phyloP scores from a whole-genome alignment of 2,797 vertebrate genomes.

The Tokudaia muenninki region DNA sequence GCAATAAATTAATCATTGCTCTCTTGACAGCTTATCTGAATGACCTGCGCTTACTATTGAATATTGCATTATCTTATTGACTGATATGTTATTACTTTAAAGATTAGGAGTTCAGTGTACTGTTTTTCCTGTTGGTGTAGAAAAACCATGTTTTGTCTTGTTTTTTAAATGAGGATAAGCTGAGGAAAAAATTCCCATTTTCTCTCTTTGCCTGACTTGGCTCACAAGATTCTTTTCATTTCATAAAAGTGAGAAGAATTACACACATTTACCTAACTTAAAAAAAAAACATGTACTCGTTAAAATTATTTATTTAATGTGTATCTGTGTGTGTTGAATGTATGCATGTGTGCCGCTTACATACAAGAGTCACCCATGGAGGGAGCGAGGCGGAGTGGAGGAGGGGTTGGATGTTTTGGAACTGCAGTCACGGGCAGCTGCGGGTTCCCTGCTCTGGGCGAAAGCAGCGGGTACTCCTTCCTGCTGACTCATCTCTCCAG shows the following conservation, averaged over 20 bases:
- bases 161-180: neutral
- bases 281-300: neutral
- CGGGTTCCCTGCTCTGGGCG: neutral
- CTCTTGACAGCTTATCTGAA: constrained; percentile 52
- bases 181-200: neutral
- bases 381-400: neutral
- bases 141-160: neutral
- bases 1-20: constrained; percentile 61
- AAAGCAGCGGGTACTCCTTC: neutral
- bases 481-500: neutral
- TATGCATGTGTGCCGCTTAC: neutral
- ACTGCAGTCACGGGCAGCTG: neutral
- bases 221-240: constrained; percentile 30
- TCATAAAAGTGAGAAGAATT: neutral
- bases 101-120: constrained; percentile 36
- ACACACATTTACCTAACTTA: neutral
- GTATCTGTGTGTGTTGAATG: neutral
- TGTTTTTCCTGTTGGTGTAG: constrained; percentile 23
- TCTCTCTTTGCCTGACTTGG: neutral
- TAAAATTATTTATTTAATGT: neutral
- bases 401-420: neutral
- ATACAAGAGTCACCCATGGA: neutral
- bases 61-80: constrained; percentile 57
- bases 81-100: constrained; percentile 31
- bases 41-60: constrained; percentile 45